Conservation (phyloP, 2,888 invertebrate species). For the Xanthostigma xanthostigma region DNA sequence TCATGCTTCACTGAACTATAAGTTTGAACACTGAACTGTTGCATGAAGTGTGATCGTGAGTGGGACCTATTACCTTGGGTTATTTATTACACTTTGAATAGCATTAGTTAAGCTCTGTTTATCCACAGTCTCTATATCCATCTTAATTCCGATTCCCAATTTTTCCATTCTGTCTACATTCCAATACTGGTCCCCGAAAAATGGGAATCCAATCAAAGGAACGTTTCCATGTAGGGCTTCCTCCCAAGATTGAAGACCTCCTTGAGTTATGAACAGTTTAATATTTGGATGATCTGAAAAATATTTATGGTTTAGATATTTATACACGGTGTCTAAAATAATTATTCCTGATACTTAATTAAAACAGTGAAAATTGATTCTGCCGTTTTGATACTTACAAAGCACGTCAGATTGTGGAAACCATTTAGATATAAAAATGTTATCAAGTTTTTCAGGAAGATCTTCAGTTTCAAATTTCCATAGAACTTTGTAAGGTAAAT, state of each 20-base stretch:
- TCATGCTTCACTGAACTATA: too few species aligned
- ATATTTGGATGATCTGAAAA: background rate
- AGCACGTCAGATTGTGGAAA: conserved; percentile 5
- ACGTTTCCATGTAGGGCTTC: background rate
- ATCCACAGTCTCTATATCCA: too few species aligned
- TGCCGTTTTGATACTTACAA: background rate
- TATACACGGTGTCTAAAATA: too few species aligned
- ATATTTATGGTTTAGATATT: too few species aligned
- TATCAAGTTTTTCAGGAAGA: conserved; percentile 14
- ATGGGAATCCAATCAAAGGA: conserved; percentile 1
- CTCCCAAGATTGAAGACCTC: background rate
- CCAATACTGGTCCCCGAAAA: conserved; percentile 1
- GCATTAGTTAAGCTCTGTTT: too few species aligned
- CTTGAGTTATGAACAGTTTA: conserved; percentile 1
- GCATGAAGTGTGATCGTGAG: too few species aligned
- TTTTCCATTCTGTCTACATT: background rate
- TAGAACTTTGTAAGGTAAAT: conserved; percentile 19
- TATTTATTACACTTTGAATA: too few species aligned
- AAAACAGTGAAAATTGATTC: background rate
- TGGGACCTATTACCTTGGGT: too few species aligned
- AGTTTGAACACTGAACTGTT: too few species aligned
- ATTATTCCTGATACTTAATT: too few species aligned
- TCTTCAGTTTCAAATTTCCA: conserved; percentile 21
- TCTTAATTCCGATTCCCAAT: background rate
- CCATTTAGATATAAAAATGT: conserved; percentile 14